These are phyloP conservation scores for Actinostola sp. DNA, from an alignment of 92 coral and sea anemone genomes.

Conservation along the genomic window DNA sequence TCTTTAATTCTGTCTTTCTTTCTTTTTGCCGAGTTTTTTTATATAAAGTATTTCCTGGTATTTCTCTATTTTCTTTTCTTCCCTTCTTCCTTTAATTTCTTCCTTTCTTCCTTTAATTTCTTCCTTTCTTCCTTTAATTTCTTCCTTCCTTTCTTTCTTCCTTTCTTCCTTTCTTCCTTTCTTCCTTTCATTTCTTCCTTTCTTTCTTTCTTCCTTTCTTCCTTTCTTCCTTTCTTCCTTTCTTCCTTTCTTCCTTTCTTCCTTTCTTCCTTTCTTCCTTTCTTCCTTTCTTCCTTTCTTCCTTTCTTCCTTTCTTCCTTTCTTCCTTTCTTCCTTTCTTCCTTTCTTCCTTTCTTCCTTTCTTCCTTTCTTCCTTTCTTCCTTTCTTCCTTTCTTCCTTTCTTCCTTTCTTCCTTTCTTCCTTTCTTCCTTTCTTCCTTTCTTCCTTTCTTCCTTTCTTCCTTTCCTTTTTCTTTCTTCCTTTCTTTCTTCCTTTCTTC, in stretches of 20 bases:
- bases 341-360: slow-evolving; percentile 6
- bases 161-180: slow-evolving; percentile 16
- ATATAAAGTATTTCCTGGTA: too few species aligned
- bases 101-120: neutral
- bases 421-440: too few species aligned
- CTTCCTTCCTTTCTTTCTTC: slow-evolving; percentile 1
- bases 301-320: neutral
- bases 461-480: too few species aligned
- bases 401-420: neutral
- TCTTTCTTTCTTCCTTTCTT: neutral
- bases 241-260: neutral
- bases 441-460: too few species aligned
- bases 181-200: neutral
- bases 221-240: neutral
- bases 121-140: neutral
- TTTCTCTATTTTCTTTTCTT: neutral
- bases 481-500: too few species aligned
- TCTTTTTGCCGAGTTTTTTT: neutral
- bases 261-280: neutral
- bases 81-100: neutral
- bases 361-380: neutral
- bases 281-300: neutral
- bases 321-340: neutral
- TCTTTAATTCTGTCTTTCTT: neutral
- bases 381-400: neutral